Percentiles rank a stretch among this genome's conserved stretches.
These are phyloP conservation scores for Drosophila bocki DNA, from an alignment of 1,140 invertebrate species.

Conservation along the genomic window DNA sequence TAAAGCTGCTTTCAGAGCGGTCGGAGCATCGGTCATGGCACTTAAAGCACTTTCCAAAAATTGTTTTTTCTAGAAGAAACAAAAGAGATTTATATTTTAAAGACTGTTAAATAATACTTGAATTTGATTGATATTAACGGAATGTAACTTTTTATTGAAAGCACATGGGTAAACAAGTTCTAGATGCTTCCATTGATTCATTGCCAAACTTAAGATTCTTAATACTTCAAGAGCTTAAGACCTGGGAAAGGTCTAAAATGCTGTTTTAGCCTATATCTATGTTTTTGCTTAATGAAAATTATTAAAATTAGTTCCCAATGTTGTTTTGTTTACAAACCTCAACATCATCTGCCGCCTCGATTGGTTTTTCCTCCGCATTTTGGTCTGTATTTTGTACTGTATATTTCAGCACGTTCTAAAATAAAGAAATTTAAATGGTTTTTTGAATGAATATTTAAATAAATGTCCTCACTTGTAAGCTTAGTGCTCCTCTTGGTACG, in stretches of 20 bases:
- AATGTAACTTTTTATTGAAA: not conserved
- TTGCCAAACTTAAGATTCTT: not conserved
- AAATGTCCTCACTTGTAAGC: slow-evolving; percentile 44
- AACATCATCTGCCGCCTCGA: slow-evolving; percentile 20
- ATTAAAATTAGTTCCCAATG: not conserved
- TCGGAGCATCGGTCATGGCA: slow-evolving; percentile 44
- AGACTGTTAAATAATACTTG: not conserved
- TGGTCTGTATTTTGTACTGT: slow-evolving; percentile 32
- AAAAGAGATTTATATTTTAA: not conserved
- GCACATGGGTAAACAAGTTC: slow-evolving; percentile 22
- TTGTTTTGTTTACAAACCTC: slow-evolving; percentile 30
- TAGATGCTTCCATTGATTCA: slow-evolving; percentile 28
- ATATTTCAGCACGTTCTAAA: slow-evolving; percentile 56
- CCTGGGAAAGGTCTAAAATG: too few relatives aligned
- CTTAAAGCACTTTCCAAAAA: slow-evolving; percentile 54
- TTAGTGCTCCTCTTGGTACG: slow-evolving; percentile 40
- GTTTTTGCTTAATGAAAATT: too few relatives aligned
- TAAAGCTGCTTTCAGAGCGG: slow-evolving; percentile 44
- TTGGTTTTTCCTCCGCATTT: not conserved
- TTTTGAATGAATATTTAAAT: not conserved
- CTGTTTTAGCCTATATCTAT: not conserved
- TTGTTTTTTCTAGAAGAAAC: slow-evolving; percentile 32
- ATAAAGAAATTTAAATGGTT: not conserved
- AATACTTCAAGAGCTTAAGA: not conserved
- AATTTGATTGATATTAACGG: not conserved